Base-by-base conservation (phyloP, 2,888 invertebrate genomes). In the Chesias legatella region DNA sequence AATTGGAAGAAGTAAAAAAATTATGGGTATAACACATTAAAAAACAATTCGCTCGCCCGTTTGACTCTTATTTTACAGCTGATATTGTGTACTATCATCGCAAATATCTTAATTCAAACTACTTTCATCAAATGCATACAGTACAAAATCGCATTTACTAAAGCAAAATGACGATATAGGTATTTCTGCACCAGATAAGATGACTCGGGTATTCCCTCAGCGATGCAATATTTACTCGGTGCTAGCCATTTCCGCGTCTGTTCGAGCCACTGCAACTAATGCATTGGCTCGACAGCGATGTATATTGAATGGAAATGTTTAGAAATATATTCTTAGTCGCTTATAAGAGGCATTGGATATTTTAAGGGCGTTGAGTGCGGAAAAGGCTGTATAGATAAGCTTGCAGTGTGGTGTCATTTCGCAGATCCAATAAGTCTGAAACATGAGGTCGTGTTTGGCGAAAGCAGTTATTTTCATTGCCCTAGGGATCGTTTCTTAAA, bases 181-280 rank as follows among this genome's bases (percentile, higher is more conserved):
- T 17, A 71, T 68, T 70, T 67, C 72, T 61, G 60, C 67, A 59
- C 57, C 57, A 53, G 65, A 68, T 68, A 70, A 76, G 78, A 74
- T 64, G 68, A 74, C 71, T 73, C 68, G 75, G 73, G 76, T 68
- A 77, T 77, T 79, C 74, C 76, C 76, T 68, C 59, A 54, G 53
- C 13, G 66, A 65, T 69, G 54, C 67, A 63, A 68, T 69, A 67
- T 73, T 70, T 66, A 70, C 69, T 62, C 62, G 53, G 51, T 62
- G 53, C 51, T 53, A 53, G 35, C 40, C 43, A 56, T 50, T 56
- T 33, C 53, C 34, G 29, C 30, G 24, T 46, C 32, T 31, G 43
- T 44, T 40, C 42, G 35, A 48, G 9, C 17, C 10, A 32, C 39
- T 37, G 35, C 39, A 43, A 39, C 32, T 41, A 38, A 44, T 38